Conservation (phyloP, 1,140 invertebrate genomes). For the Scylla paramamosain region DNA sequence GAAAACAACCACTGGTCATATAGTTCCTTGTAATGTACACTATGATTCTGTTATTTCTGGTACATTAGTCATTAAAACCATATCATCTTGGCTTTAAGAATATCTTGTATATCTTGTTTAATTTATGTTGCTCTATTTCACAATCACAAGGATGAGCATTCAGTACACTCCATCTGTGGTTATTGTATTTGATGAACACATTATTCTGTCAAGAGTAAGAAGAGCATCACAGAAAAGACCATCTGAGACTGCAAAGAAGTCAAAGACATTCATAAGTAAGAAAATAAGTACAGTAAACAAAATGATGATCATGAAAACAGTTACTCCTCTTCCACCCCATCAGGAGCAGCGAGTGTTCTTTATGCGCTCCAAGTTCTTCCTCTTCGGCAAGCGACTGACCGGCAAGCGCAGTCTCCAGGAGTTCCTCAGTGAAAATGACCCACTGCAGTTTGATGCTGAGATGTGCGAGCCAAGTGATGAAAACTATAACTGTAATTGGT, state of each 20-base stretch:
- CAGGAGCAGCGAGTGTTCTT: conserved; percentile 76
- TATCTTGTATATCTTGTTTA: neutral
- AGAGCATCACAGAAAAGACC: too few relatives aligned
- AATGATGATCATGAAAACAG: too few relatives aligned
- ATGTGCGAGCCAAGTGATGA: conserved; percentile 73
- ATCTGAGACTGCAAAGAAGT: too few relatives aligned
- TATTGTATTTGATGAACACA: too few relatives aligned
- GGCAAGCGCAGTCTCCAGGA: conserved; percentile 71
- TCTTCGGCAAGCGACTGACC: conserved; percentile 68
- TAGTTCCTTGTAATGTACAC: neutral
- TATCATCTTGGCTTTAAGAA: too few relatives aligned
- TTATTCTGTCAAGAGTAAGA: too few relatives aligned
- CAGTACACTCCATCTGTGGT: too few relatives aligned
- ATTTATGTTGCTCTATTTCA: neutral
- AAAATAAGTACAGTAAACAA: too few relatives aligned
- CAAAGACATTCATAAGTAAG: too few relatives aligned
- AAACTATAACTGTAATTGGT: conserved; percentile 74
- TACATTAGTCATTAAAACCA: too few relatives aligned
- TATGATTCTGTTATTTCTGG: neutral
- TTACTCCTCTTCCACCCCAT: neutral
- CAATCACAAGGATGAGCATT: too few relatives aligned
- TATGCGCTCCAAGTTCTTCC: conserved; percentile 73
- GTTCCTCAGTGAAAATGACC: conserved; percentile 74
- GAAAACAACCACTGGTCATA: neutral
- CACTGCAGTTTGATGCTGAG: conserved; percentile 76